Percentiles rank a stretch among this genome's conserved stretches.
Conservation (phyloP, 2,797 vertebrate species). For the Myripristis jacobus region DNA sequence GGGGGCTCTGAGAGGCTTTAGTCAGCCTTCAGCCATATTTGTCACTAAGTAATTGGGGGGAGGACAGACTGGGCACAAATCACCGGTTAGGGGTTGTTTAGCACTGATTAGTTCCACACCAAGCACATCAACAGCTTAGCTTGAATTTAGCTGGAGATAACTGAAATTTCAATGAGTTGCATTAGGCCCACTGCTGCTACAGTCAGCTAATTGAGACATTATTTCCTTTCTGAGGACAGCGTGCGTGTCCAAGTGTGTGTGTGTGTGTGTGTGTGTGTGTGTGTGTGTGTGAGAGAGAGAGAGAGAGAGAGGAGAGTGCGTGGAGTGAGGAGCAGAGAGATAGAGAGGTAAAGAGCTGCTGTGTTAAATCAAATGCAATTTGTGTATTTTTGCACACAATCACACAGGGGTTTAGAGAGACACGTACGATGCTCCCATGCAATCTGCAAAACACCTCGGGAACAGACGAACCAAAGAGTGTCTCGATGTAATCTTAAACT, state of each 20-base stretch:
- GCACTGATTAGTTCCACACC: slow-evolving; percentile 64
- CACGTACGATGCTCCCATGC: neutral
- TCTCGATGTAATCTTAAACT: neutral
- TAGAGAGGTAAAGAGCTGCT: neutral
- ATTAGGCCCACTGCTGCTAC: slow-evolving; percentile 28
- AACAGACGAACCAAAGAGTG: slow-evolving; percentile 25
- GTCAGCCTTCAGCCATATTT: slow-evolving; percentile 57
- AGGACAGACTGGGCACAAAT: slow-evolving; percentile 64
- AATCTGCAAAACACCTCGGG: neutral
- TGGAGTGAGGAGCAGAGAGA: neutral
- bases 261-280: slow-evolving; percentile 21
- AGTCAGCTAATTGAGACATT: slow-evolving; percentile 53
- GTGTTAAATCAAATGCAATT: slow-evolving; percentile 39
- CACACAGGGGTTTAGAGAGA: slow-evolving; percentile 30
- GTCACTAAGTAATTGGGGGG: slow-evolving; percentile 59
- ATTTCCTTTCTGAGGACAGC: neutral
- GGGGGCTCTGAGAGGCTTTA: slow-evolving; percentile 50
- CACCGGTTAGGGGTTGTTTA: slow-evolving; percentile 63
- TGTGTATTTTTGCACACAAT: slow-evolving; percentile 19
- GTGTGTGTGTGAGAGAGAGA: slow-evolving; percentile 1
- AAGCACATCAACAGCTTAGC: slow-evolving; percentile 37
- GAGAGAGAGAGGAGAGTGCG: neutral
- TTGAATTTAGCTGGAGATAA: slow-evolving; percentile 50
- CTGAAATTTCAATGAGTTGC: slow-evolving; percentile 52
- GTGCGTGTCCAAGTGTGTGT: neutral